Base-by-base conservation (phyloP, 2,113 vertebrate species). In the Cynopterus brachyotis region DNA sequence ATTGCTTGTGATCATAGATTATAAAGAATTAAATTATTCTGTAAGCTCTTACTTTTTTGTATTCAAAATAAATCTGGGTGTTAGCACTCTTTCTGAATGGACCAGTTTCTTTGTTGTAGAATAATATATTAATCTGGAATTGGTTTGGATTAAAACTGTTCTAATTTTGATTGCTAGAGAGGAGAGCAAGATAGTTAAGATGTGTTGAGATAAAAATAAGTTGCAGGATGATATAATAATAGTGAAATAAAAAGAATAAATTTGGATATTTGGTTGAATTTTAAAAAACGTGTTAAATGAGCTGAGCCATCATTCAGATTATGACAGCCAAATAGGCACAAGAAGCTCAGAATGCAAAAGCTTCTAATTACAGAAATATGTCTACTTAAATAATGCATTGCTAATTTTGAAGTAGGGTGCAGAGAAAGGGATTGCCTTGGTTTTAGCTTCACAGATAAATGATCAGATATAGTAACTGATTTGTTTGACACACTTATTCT, bases 321-420 rank as follows among this genome's bases (percentile, higher is more conserved):
- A 84, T 59, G 45, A 86, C 5, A 60, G 59, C 40, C 35, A 89
- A 9, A 20, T 69, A 69, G 62, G 42, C 55, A 60, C 5, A 47
- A 88, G 35, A 72, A 88, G 32, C 30, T 89, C 50, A 80, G 85
- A 78, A 40, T 82, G 16, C n/a, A 67, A 79, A 94, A 84, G 47
- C n/a, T 83, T 83, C 22, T 88, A 55, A 66, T 95, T 93, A 75
- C 0, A 24, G 50, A 78, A 55, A 15, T 30, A 30, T 17, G 89
- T 53, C 35, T 95, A 67, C 19, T 93, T 16, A 57, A 80, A 62
- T 42, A 93, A 50, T 37, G 12, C 19, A 37, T 66, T 86, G 80
- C 30, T 91, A 75, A 81, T 84, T 96, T 95, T 95, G 75, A 95
- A 80, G 91, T 73, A 62, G 26, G 57, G 9, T 72, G 7, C n/a